Base-by-base conservation (phyloP, 2,888 invertebrate species). In the Drosophila demipolita region DNA sequence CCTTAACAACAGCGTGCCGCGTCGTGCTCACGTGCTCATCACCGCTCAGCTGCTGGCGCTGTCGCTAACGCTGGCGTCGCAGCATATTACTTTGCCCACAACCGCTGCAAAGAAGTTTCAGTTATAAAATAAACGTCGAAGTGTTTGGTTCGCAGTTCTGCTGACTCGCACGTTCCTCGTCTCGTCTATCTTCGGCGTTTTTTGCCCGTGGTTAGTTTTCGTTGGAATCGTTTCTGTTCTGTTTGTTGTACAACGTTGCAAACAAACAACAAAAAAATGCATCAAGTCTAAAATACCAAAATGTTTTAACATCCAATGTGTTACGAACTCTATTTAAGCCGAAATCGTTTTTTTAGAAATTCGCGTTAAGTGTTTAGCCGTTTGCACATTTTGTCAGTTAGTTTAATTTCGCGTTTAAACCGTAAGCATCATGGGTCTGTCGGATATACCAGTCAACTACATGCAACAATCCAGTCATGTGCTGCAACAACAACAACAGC, bases 391-490 rank as follows among this genome's bases (percentile, higher is more conserved):
- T 72, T 26, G 52, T 71, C 64, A 55, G 67, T 78, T 78, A 61
- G 63, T 52, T 64, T 50, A 52, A 38, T 50, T 64, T 54, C 6
- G 29, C 64, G 54, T 65, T 66, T 33, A 42, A 58, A 53, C 62
- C 69, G 71, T 36, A 20, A 75, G 67, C 68, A 75, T 70, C 67
- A 92, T 92, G 92, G 92, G 92, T 83, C 82, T 92, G 58, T 91
- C 92, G 72, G 92, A 92, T 87, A 89, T 90, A 72, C 84, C 89
- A 69, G 72, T 78, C 73, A 84, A 86, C 61, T 91, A 92, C 63
- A 88, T 91, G 90, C 65, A 85, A 59, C 90, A 90, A 76, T 82
- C 75, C 80, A 87, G 62, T 59, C 83, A 78, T 59, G 69, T 58
- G 29, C 66, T 74, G 66, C 83, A 83, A 1, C 75, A 77, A 23